Conservation (phyloP, 2,888 invertebrate genomes). For the Plusia festucae region DNA sequence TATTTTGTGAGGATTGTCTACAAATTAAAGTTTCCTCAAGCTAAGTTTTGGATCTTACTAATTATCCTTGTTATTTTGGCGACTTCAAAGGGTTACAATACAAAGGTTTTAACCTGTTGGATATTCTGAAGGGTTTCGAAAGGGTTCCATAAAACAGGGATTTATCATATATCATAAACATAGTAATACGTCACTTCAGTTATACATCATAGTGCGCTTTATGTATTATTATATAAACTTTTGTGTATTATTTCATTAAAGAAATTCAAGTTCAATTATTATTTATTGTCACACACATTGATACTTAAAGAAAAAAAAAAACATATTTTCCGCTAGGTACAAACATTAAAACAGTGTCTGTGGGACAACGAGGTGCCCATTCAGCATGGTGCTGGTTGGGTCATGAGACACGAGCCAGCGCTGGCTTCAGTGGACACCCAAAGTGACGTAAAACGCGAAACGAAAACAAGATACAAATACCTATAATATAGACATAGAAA, state of each 20-base stretch:
- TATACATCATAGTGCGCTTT: conserved; percentile 31
- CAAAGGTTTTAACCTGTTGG: conserved; percentile 24
- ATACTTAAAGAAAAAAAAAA: too few species aligned
- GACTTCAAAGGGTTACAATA: conserved; percentile 34
- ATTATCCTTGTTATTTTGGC: conserved; percentile 37
- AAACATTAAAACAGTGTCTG: too few species aligned
- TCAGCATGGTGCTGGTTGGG: too few species aligned
- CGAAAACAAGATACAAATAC: too few species aligned
- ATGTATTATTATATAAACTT: conserved; percentile 31
- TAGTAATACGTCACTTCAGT: conserved; percentile 26
- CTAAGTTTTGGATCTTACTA: conserved; percentile 33
- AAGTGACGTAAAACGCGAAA: too few species aligned
- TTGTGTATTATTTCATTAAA: conserved; percentile 26
- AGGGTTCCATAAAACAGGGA: conserved; percentile 42
- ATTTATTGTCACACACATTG: too few species aligned
- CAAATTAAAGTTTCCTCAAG: conserved; percentile 41
- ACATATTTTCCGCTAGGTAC: too few species aligned
- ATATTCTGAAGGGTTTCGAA: conserved; percentile 20
- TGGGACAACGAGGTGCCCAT: too few species aligned
- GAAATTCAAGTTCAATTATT: too few species aligned
- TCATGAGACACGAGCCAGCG: too few species aligned
- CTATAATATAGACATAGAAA: too few species aligned
- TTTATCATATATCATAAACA: conserved; percentile 50
- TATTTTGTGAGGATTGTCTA: conserved; percentile 27
- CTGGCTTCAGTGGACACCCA: too few species aligned